A percentile compares a stretch with the other conserved stretches of the same genome.
These are phyloP conservation scores for Regulus satrapa DNA, from an alignment of 2,113 vertebrate species.

Conservation along the genomic window DNA sequence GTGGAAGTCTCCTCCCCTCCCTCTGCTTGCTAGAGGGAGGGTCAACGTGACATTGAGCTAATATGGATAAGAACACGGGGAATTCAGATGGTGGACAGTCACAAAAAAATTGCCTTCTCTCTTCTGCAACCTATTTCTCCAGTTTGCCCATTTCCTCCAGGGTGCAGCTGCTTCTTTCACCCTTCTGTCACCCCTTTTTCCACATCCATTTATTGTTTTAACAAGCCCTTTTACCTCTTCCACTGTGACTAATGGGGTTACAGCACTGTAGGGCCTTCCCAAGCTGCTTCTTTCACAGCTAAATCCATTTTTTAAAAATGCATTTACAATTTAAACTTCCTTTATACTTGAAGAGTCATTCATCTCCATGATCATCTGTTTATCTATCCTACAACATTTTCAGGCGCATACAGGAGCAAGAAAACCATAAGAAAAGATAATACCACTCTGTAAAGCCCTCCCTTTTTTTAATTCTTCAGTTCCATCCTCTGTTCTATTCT, in stretches of 20 bases:
- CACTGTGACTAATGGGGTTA: constrained; percentile 69
- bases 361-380: not conserved
- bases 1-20: constrained; percentile 40
- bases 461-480: not conserved
- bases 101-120: not conserved
- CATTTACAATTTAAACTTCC: constrained; percentile 45
- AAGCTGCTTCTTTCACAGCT: constrained; percentile 58
- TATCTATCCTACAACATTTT: not conserved
- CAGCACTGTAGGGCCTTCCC: constrained; percentile 61
- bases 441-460: not conserved
- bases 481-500: not conserved
- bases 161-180: constrained; percentile 58
- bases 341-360: not conserved
- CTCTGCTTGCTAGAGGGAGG: constrained; percentile 30
- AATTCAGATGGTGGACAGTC: not conserved
- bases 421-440: not conserved
- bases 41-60: not conserved
- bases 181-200: constrained; percentile 39
- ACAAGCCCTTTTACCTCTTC: constrained; percentile 67
- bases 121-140: constrained; percentile 21
- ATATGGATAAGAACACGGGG: not conserved
- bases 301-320: constrained; percentile 53
- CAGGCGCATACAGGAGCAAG: not conserved
- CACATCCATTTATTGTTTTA: constrained; percentile 67
- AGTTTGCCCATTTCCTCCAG: constrained; percentile 40